These are phyloP conservation scores for Rhagium mordax DNA, from an alignment of 2,888 invertebrate genomes.

Conservation along the genomic window DNA sequence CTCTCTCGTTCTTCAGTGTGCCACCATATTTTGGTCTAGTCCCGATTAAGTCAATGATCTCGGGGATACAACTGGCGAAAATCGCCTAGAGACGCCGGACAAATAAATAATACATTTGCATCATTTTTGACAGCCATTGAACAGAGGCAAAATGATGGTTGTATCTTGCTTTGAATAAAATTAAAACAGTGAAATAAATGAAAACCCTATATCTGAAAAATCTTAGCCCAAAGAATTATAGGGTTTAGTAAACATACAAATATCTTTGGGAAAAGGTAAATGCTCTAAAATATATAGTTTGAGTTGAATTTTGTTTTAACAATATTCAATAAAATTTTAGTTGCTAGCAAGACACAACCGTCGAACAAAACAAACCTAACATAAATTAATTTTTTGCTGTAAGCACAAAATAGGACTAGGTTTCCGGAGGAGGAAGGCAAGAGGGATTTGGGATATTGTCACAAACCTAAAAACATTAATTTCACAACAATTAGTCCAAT, in stretches of 20 bases:
- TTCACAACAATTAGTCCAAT: conserved; percentile 60
- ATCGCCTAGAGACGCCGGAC: conserved; percentile 88
- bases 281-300: not conserved
- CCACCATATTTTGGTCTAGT: conserved; percentile 99
- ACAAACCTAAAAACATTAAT: conserved; percentile 44
- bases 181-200: not conserved
- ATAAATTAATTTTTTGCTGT: conserved; percentile 42
- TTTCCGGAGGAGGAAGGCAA: conserved; percentile 38
- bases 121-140: conserved; percentile 60
- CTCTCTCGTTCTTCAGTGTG: conserved; percentile 99
- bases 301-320: not conserved
- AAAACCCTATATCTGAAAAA: not conserved
- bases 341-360: conserved; percentile 47
- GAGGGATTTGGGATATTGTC: conserved; percentile 44
- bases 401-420: conserved; percentile 48
- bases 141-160: conserved; percentile 46
- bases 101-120: conserved; percentile 71
- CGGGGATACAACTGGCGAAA: conserved; percentile 99
- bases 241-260: not conserved
- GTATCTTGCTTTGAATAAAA: conserved; percentile 36
- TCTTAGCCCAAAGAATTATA: not conserved
- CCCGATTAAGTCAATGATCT: conserved; percentile 99
- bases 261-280: not conserved
- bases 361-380: conserved; percentile 43
- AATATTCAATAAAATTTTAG: not conserved